Conservation (phyloP, 2,797 vertebrate genomes). For the Sebastes variabilis region DNA sequence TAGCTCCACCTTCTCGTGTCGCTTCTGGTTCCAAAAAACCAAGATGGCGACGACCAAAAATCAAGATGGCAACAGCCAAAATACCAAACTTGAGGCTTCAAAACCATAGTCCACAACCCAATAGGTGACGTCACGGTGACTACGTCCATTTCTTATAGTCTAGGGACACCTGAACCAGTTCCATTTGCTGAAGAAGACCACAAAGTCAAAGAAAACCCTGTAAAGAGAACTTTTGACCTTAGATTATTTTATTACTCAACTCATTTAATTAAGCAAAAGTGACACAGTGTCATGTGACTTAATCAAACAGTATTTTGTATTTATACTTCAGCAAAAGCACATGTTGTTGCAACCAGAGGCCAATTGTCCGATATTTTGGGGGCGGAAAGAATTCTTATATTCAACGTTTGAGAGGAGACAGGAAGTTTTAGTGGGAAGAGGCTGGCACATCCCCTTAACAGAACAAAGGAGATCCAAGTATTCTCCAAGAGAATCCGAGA, state of each 20-base stretch:
- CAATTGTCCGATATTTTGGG: neutral
- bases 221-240: neutral
- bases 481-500: neutral
- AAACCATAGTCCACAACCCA: no score
- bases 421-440: neutral
- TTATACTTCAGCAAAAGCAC: neutral
- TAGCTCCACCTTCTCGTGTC: neutral
- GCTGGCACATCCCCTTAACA: no score
- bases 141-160: no score
- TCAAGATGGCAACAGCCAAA: no score
- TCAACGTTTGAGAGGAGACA: neutral
- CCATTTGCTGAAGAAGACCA: neutral
- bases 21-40: neutral
- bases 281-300: neutral
- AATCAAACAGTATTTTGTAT: neutral
- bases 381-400: neutral
- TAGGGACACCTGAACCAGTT: neutral
- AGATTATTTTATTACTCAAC: neutral
- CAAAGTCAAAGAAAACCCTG: neutral
- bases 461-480: neutral
- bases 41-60: neutral
- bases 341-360: neutral
- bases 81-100: no score
- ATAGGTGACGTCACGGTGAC: no score
- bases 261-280: neutral